A percentile compares a stretch with the other conserved stretches of the same genome.
These are phyloP conservation scores for roundworm (Caenorhabditis elegans) DNA, from an alignment of 1,140 invertebrate genomes.

Conservation along the genomic window WBcel235 BX284603.4:11339001-11339500, in stretches of 20 bases:
- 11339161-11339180: constrained; percentile 59
- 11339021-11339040: constrained; percentile 52
- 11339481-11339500: constrained; percentile 18
- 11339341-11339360: constrained; percentile 40
- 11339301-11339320: constrained; percentile 30
- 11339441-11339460: not conserved
- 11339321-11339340: constrained; percentile 9
- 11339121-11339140: constrained; percentile 51
- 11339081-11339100: constrained; percentile 29
- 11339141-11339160: constrained; percentile 57
- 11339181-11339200: constrained; percentile 59
- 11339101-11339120: not conserved
- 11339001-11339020: constrained; percentile 56
- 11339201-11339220: constrained; percentile 38
- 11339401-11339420: not conserved
- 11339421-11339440: not conserved
- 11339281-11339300: constrained; percentile 8
- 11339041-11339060: not conserved
- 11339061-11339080: constrained; percentile 40
- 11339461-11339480: constrained; percentile 30
- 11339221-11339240: constrained; percentile 1
- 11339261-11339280: not conserved
- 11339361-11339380: constrained; percentile 27
- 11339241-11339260: not conserved
- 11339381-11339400: not conserved